These are phyloP conservation scores for Arbacia lixula DNA, from an alignment of 53 echinoderm and acorn worm genomes.

Conservation along the genomic window DNA sequence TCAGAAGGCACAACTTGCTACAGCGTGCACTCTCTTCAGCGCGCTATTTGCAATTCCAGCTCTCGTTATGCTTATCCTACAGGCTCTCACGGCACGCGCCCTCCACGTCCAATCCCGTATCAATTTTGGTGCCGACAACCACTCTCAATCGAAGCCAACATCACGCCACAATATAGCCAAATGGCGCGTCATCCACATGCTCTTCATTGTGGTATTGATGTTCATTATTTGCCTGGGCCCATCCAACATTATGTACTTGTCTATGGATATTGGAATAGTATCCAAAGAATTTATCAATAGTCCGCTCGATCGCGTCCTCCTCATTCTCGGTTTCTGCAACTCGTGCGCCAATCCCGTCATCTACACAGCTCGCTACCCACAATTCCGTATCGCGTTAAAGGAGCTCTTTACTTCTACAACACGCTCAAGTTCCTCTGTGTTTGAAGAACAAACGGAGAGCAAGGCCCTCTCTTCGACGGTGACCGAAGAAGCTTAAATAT, in stretches of 20 bases:
- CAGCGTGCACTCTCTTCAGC: not conserved
- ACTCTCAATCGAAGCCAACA: slow-evolving; percentile 6
- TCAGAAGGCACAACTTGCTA: not conserved
- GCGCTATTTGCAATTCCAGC: not conserved
- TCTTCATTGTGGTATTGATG: slow-evolving; percentile 12
- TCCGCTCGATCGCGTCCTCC: slow-evolving; percentile 1
- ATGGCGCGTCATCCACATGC: slow-evolving; percentile 12
- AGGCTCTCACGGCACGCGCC: not conserved
- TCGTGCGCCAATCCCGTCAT: slow-evolving; percentile 24
- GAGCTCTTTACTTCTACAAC: too few relatives aligned
- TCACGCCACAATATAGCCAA: slow-evolving; percentile 14
- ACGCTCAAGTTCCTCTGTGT: too few relatives aligned
- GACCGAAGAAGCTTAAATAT: too few relatives aligned
- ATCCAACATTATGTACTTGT: not conserved
- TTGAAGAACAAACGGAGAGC: too few relatives aligned
- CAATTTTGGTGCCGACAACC: slow-evolving; percentile 11
- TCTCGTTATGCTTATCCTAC: not conserved
- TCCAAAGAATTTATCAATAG: slow-evolving; percentile 8
- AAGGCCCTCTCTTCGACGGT: too few relatives aligned
- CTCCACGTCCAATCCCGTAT: slow-evolving; percentile 19
- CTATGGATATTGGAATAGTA: not conserved
- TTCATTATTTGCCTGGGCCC: slow-evolving; percentile 31
- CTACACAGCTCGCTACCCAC: slow-evolving; percentile 4
- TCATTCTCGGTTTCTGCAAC: slow-evolving; percentile 20
- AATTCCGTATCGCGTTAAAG: slow-evolving; percentile 7